Base-by-base conservation (phyloP, 1,140 invertebrate species). In the Drosophila willistoni region DNA sequence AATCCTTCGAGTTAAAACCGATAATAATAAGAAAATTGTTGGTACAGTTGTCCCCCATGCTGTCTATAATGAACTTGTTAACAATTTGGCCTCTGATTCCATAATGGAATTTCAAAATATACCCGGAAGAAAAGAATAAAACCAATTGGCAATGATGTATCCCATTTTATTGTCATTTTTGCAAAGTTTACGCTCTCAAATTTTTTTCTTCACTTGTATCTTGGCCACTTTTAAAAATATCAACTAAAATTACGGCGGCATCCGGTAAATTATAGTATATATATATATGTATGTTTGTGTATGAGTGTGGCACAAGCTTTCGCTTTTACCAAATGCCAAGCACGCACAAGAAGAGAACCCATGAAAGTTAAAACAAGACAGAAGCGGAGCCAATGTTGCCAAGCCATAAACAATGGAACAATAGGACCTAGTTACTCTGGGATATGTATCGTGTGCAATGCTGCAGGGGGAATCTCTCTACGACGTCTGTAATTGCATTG, bases 401-500 rank as follows among this genome's bases (percentile, higher is more conserved):
- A 72, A 22, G 79, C 65, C 83, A 86, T 86, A 86, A 86, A 86
- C 83, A 86, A 86, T 69, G 63, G 71, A 69, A 80, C 63, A 74
- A 77, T 71, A 22, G 77, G 70, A 78, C 81, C 68, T 47, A 54
- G 69, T 64, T 44, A 42, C 42, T 29, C 25, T 33, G 25, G 41
- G 12, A 59, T 77, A 77, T 44, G 54, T 75, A 71, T 79, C 71
- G 70, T 79, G 61, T 64, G 60, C 65, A 54, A 13, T 42, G 57
- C 61, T 56, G 64, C 57, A 68, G 59, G 57, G 84, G 84, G 80
- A 89, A 76, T 87, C 79, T 87, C 79, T 87, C 77, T 82, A 80
- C 51, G 62, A 66, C 66, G 80, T 89, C 84, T 89, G 85, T 89
- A 84, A 89, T 89, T 89, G 84, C 85, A 87, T 80, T 89, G 65